Evolutionary conservation across 2,797 vertebrate genomes (phyloP).

Genomic region (Clamator glandarius): DNA sequence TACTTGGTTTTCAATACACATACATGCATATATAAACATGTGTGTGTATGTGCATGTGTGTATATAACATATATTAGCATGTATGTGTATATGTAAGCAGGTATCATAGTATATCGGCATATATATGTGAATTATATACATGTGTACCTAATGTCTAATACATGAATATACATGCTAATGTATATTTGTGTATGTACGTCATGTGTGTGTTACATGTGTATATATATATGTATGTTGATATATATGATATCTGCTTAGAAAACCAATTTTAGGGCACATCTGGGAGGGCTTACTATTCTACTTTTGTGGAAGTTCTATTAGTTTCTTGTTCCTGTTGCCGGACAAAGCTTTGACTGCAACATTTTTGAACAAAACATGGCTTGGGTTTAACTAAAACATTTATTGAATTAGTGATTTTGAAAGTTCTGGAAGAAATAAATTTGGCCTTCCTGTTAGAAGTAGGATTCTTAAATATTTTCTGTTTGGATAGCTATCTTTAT

Average conservation of each 20-base stretch:
- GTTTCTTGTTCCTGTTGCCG: not conserved
- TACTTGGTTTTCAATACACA: not conserved
- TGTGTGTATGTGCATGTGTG: not conserved
- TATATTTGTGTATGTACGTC: not conserved
- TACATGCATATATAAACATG: not conserved
- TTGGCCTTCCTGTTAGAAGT: not conserved
- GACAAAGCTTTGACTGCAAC: not conserved
- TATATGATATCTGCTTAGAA: not conserved
- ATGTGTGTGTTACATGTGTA: no score
- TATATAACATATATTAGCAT: not conserved
- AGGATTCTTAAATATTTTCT: not conserved
- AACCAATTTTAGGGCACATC: not conserved
- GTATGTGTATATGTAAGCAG: not conserved
- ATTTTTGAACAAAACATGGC: not conserved
- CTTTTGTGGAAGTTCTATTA: not conserved
- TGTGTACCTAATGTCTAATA: not conserved
- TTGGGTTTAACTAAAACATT: not conserved
- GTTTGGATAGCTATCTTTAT: not conserved
- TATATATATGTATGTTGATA: not conserved
- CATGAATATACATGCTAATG: not conserved
- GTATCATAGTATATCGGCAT: not conserved
- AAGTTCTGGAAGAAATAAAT: not conserved
- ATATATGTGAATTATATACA: not conserved
- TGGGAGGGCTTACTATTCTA: not conserved
- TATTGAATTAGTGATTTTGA: not conserved